Evolutionary conservation across 1,140 invertebrate genomes (phyloP).

Genomic region (Aphelinus certus): DNA sequence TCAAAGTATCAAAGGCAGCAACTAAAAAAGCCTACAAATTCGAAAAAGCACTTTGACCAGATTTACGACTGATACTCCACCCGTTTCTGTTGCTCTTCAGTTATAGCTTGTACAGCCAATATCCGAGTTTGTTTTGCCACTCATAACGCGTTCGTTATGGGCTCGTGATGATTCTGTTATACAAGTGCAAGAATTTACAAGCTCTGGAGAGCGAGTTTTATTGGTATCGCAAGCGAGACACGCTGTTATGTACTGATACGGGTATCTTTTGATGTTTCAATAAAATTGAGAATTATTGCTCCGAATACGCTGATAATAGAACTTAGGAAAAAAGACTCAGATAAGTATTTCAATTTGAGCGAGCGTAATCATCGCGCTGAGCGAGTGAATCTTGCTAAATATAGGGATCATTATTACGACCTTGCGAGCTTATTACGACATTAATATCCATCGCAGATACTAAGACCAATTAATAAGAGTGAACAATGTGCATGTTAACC

Average conservation of each 20-base stretch:
- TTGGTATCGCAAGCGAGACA: not conserved
- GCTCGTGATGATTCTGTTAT: constrained; percentile 2
- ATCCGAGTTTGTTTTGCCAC: constrained; percentile 14
- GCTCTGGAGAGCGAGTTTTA: not conserved
- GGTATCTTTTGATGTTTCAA: too few species aligned
- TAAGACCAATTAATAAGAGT: not conserved
- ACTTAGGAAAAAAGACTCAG: too few species aligned
- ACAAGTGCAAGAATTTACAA: constrained; percentile 3
- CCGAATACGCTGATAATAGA: too few species aligned
- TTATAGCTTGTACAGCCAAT: not conserved
- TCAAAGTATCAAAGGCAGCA: not conserved
- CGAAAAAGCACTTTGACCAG: constrained; percentile 10
- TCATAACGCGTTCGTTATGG: constrained; percentile 6
- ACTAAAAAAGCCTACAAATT: constrained; percentile 25
- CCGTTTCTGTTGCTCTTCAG: not conserved
- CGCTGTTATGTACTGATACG: too few species aligned
- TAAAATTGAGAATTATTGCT: too few species aligned
- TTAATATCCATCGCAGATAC: not conserved
- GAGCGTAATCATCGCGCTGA: too few species aligned
- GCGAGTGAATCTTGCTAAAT: too few species aligned
- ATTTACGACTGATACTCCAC: constrained; percentile 16
- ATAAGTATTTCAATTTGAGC: too few species aligned
- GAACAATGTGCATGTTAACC: constrained; percentile 1
- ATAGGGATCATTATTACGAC: not conserved
- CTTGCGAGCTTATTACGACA: not conserved